Percentiles rank a stretch among this genome's conserved stretches.
Conservation (phyloP, 2,113 vertebrate species). For the Argyrosomus japonicus region DNA sequence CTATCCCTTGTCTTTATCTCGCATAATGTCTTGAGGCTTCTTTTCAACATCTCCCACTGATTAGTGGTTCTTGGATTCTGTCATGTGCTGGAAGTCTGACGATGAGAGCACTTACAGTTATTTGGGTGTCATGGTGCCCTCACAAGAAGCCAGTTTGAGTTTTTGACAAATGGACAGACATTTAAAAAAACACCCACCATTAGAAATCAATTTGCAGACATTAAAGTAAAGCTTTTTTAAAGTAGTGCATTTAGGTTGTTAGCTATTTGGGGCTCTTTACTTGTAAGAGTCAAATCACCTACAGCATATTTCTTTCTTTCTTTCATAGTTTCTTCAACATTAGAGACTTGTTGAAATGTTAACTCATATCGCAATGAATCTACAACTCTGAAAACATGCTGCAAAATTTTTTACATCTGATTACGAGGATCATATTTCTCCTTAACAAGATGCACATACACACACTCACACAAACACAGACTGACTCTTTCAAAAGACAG, state of each 20-base stretch:
- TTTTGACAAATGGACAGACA: slow-evolving; percentile 34
- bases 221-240: slow-evolving; percentile 27
- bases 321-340: slow-evolving; percentile 7
- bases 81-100: slow-evolving; percentile 46
- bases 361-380: slow-evolving; percentile 5
- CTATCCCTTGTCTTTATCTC: slow-evolving; percentile 47
- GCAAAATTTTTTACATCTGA: slow-evolving; percentile 23
- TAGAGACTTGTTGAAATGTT: slow-evolving; percentile 15
- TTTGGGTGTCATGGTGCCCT: slow-evolving; percentile 43
- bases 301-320: not conserved
- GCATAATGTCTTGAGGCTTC: slow-evolving; percentile 67
- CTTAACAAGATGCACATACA: not conserved
- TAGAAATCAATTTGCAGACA: slow-evolving; percentile 34
- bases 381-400: slow-evolving; percentile 30
- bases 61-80: slow-evolving; percentile 61
- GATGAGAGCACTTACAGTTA: slow-evolving; percentile 16
- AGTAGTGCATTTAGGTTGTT: slow-evolving; percentile 16
- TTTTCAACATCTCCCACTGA: slow-evolving; percentile 78
- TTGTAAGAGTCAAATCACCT: not conserved
- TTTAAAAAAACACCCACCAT: slow-evolving; percentile 14
- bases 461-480: slow-evolving; percentile 18
- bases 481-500: slow-evolving; percentile 47
- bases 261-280: slow-evolving; percentile 19
- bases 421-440: slow-evolving; percentile 49
- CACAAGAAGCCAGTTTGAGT: slow-evolving; percentile 35